Evolutionary conservation across 2,113 vertebrate genomes (phyloP), one percentile per base, ranked within the genome.

Genomic region (Gymnarchus niloticus): DNA sequence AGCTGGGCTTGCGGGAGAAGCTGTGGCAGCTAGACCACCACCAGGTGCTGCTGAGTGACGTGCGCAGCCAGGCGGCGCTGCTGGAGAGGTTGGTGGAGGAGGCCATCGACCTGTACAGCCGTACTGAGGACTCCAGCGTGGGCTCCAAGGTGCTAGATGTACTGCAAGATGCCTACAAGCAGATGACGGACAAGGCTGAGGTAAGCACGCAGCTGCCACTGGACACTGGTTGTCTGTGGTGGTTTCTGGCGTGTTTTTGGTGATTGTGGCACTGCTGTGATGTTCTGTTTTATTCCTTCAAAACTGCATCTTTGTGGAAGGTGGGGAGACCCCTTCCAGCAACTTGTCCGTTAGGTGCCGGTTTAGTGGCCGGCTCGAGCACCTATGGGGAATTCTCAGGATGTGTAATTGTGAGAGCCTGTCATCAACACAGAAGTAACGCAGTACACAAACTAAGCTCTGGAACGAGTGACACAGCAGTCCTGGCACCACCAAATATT

Each of bases 11-110:
- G 59, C 96, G 95, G 87, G 97, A 99, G 94, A 99, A 99, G 92
- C 95, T 96, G 23, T 98, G 97, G 96, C 97, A 98, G 92, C 92
- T 97, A 89, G 94, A 94, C 86, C 95, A 97, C 0, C 95, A 97
- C 88, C 92, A 93, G 59, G 95, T 99, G 84, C 90, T 95, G 84
- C 88, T 96, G 81, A 95, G 94, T 12, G 94, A 97, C 23, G 90
- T 97, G 54, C 89, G 92, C 6, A 91, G 92, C 90, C 95, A 97
- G 91, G 95, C 92, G 0, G 82, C 84, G 37, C 92, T 98, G 44
- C 88, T 99, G 92, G 95, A 96, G 90, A 93, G 96, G 86, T 94
- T 99, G 69, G 90, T 98, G 87, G 97, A 98, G 49, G 98, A 99
- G 92, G 97, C 96, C 0, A 90, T 91, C 1, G 92, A 94, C 0